These are phyloP conservation scores for Periophthalmodon schlosseri DNA, from an alignment of 2,113 vertebrate genomes.

Conservation along the genomic window DNA sequence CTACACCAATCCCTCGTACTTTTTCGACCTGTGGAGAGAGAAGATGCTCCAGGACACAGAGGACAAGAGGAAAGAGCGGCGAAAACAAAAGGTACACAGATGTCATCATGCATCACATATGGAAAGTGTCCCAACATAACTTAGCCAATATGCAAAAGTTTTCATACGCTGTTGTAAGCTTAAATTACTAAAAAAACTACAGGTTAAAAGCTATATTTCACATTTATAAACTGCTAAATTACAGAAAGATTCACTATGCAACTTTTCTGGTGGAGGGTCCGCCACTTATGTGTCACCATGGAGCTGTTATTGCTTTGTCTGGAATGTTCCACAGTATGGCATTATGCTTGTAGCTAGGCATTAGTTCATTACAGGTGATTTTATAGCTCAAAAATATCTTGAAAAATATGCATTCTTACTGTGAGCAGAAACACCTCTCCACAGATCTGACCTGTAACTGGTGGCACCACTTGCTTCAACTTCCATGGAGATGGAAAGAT, in stretches of 20 bases:
- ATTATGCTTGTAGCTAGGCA: neutral
- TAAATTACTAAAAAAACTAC: neutral
- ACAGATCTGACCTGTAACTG: neutral
- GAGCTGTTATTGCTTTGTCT: neutral
- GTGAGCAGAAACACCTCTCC: neutral
- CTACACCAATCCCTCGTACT: conserved; percentile 98
- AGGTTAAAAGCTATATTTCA: neutral
- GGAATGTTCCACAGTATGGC: neutral
- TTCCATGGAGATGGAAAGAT: neutral
- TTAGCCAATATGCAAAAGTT: neutral
- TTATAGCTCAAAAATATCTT: neutral
- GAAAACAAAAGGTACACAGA: conserved; percentile 92
- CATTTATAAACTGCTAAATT: neutral
- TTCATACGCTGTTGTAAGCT: neutral
- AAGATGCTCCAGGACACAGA: conserved; percentile 99
- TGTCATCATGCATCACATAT: neutral
- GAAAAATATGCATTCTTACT: neutral
- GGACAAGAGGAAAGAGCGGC: conserved; percentile 97
- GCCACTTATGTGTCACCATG: neutral
- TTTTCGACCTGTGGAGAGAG: conserved; percentile 98
- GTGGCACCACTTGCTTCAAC: too few species aligned
- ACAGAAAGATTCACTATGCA: neutral
- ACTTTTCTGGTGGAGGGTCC: neutral
- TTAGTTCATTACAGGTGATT: neutral
- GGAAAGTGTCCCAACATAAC: neutral